Evolutionary conservation across 2,113 vertebrate genomes (phyloP).

Genomic region (Strix aluco): DNA sequence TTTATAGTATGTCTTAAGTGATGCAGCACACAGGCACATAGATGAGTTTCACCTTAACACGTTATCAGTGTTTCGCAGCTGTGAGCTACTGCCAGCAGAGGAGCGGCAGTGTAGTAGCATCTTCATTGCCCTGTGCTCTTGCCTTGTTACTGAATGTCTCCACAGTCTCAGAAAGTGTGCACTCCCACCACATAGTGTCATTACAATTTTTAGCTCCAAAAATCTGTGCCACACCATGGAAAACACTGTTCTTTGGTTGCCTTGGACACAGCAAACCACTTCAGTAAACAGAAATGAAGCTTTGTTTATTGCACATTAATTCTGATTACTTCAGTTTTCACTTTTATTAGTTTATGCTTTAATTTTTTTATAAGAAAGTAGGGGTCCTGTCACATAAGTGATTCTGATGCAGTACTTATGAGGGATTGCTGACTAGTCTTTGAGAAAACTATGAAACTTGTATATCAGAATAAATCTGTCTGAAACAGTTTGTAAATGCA

Average conservation of each 20-base stretch:
- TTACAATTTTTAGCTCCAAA: background rate
- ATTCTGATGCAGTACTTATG: background rate
- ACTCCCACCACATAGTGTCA: background rate
- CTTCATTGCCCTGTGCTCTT: background rate
- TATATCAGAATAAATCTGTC: background rate
- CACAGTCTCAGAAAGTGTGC: background rate
- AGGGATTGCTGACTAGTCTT: background rate
- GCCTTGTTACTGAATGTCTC: background rate
- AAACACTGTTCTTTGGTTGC: background rate
- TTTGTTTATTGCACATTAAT: background rate
- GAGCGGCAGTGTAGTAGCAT: background rate
- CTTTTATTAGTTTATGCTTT: background rate
- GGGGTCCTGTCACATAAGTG: background rate
- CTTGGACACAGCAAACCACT: background rate
- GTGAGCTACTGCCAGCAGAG: background rate
- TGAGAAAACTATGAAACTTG: background rate
- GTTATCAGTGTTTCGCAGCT: slow-evolving; percentile 31
- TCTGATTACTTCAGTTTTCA: background rate
- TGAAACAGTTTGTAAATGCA: background rate
- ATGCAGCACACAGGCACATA: background rate
- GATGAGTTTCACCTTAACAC: background rate
- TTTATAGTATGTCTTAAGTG: background rate
- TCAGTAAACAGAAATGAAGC: background rate
- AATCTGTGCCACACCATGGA: background rate
- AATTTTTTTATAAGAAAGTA: background rate